Evolutionary conservation across 2,113 vertebrate genomes (phyloP).

Genomic region (Spheniscus mendiculus): DNA sequence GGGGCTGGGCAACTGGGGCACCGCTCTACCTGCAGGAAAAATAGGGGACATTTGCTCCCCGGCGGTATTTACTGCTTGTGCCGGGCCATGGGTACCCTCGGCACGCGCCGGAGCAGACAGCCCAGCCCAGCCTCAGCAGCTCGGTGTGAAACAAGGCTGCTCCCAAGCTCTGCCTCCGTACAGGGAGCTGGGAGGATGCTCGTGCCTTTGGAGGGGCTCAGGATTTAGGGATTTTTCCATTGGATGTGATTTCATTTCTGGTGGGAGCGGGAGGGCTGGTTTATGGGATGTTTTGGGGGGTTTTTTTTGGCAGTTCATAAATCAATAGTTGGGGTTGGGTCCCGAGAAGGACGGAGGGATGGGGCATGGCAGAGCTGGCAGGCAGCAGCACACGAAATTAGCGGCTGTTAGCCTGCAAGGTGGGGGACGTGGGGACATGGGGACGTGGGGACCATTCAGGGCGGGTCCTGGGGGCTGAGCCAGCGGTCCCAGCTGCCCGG

Average conservation of each 20-base stretch:
- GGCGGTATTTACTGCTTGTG: neutral
- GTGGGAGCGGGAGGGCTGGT: neutral
- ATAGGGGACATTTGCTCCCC: neutral
- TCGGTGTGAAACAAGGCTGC: neutral
- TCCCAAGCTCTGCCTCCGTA: fast-evolving
- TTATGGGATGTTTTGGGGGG: neutral
- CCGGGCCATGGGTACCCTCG: fast-evolving
- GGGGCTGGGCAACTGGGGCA: neutral
- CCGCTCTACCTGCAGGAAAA: neutral
- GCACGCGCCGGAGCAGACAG: fast-evolving
- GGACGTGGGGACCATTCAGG: neutral
- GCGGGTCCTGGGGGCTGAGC: neutral
- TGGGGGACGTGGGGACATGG: neutral
- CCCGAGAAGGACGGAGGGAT: fast-evolving
- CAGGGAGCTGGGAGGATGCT: neutral
- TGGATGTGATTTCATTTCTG: neutral
- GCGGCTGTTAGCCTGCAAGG: neutral
- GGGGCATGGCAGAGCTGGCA: fast-evolving
- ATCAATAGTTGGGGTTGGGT: neutral
- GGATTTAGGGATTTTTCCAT: neutral
- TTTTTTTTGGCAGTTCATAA: neutral
- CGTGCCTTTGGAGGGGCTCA: neutral
- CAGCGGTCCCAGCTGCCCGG: neutral
- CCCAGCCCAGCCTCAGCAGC: neutral
- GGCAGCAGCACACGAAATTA: too few species aligned